Evolutionary conservation across 2,113 vertebrate genomes (phyloP).

Genomic region (Pseudorectes ferrugineus): DNA sequence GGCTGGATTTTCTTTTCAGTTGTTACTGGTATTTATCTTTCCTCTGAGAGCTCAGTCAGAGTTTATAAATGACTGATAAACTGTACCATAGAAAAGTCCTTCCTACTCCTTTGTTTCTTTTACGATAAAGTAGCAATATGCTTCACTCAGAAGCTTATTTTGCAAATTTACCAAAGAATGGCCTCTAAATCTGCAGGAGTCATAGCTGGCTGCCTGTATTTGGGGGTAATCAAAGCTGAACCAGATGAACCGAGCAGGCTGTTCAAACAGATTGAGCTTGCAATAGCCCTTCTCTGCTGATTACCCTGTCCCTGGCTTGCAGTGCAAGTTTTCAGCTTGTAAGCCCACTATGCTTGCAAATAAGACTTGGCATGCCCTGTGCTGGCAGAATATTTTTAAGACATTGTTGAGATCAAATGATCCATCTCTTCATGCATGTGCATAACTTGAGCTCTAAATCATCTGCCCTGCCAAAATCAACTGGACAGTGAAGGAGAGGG

Average conservation of each 20-base stretch:
- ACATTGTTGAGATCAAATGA: not conserved
- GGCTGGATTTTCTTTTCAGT: not conserved
- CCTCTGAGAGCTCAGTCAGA: not conserved
- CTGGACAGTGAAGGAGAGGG: not conserved
- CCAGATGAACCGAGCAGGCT: not conserved
- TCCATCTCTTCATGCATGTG: not conserved
- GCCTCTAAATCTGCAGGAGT: not conserved
- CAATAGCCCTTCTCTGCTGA: not conserved
- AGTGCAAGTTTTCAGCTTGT: not conserved
- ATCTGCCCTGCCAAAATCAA: not conserved
- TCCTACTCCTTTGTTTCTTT: not conserved
- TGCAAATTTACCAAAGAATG: not conserved
- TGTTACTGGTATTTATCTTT: not conserved
- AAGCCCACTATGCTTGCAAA: not conserved
- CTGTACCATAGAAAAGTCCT: not conserved
- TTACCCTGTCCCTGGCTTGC: not conserved
- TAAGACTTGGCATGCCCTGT: not conserved
- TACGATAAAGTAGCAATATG: not conserved
- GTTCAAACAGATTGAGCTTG: conserved; percentile 1
- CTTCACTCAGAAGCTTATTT: conserved; percentile 9
- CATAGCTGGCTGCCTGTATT: not conserved
- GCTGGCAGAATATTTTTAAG: not conserved
- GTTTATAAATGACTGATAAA: conserved; percentile 19
- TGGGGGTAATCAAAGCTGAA: conserved; percentile 3
- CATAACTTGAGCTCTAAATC: not conserved